Percentiles rank a stretch among this genome's conserved stretches.
Conservation (phyloP, 2,113 vertebrate species). For the Neodontobutis hainanensis region DNA sequence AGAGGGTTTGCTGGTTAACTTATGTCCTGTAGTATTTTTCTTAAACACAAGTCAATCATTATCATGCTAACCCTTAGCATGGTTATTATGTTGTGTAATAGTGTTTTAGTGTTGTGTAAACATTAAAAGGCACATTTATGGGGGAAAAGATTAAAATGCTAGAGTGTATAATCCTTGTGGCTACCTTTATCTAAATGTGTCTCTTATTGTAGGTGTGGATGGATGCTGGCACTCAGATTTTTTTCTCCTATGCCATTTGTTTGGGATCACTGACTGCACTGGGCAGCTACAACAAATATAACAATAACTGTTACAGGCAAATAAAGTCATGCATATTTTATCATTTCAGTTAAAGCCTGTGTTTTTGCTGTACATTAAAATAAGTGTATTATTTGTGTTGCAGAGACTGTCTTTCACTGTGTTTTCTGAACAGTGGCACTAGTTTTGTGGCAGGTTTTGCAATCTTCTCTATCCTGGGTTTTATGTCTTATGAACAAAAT, state of each 20-base stretch:
- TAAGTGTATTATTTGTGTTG: conserved; percentile 12
- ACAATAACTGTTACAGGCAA: conserved; percentile 97
- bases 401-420: conserved; percentile 92
- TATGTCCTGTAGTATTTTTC: conserved; percentile 12
- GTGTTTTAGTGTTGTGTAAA: too few relatives aligned
- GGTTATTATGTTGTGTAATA: conserved; percentile 8
- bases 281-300: conserved; percentile 97
- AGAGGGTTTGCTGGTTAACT: conserved; percentile 24
- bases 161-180: not conserved
- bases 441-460: conserved; percentile 95
- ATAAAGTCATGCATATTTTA: not conserved
- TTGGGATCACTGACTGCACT: conserved; percentile 92
- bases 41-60: conserved; percentile 38
- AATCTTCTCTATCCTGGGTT: conserved; percentile 97
- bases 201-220: conserved; percentile 89
- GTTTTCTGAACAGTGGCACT: conserved; percentile 92
- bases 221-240: conserved; percentile 98
- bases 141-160: not conserved
- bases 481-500: conserved; percentile 93
- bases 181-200: not conserved
- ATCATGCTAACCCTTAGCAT: not conserved
- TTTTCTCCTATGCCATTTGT: conserved; percentile 97
- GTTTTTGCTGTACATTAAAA: not conserved
- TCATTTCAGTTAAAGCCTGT: not conserved
- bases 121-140: not conserved